Conservation (phyloP, 2,888 invertebrate genomes). For the Sminthurinus aureus region DNA sequence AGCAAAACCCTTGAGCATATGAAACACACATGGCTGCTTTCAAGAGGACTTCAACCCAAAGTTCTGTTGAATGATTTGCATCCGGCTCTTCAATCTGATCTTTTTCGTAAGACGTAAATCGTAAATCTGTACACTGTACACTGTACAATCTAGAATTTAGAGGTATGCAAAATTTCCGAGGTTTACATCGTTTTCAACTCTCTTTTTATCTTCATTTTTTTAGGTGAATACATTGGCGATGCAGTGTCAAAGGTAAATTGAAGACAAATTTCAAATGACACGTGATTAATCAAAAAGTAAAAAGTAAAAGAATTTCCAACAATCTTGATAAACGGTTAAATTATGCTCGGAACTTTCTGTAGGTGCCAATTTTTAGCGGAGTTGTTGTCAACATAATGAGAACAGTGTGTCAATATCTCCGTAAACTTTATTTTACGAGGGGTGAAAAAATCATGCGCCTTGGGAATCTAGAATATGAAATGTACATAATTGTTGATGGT, state of each 20-base stretch:
- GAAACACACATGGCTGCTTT: constrained; percentile 41
- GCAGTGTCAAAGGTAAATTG: constrained; percentile 38
- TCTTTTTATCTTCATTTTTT: no score
- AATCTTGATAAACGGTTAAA: no score
- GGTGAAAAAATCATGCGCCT: constrained; percentile 53
- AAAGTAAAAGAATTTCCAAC: no score
- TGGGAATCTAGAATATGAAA: constrained; percentile 55
- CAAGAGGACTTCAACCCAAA: constrained; percentile 42
- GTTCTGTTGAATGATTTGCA: constrained; percentile 42
- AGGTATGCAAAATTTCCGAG: no score
- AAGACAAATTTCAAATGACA: no score
- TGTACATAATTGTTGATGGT: constrained; percentile 54
- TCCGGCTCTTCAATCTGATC: constrained; percentile 41
- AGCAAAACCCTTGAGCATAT: constrained; percentile 41
- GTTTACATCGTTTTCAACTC: no score
- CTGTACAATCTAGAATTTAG: no score
- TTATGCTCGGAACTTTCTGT: no score
- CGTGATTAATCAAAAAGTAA: no score
- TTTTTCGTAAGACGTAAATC: no score
- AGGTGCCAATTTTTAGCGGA: constrained; percentile 47
- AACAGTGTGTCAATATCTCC: constrained; percentile 51
- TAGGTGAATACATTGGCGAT: constrained; percentile 44
- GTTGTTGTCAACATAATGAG: constrained; percentile 49
- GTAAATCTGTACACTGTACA: no score
- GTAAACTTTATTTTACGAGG: constrained; percentile 45